Evolutionary conservation across 2,797 vertebrate species (phyloP).

Genomic region (Leptatherina wallacei): DNA sequence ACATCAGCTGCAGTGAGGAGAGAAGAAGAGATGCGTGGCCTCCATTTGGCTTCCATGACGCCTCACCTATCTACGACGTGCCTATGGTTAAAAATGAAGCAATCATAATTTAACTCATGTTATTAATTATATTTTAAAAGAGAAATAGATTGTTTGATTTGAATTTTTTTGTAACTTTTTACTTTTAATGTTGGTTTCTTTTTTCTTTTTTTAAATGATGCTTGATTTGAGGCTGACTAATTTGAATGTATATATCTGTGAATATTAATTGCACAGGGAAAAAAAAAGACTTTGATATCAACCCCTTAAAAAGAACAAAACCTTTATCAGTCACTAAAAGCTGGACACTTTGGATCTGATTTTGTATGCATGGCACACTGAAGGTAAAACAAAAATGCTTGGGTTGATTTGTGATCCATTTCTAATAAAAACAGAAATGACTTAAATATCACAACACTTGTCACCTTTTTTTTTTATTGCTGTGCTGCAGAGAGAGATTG

Average conservation of each 20-base stretch:
- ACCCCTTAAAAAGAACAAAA: conserved; percentile 51
- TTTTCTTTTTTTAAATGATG: conserved; percentile 56
- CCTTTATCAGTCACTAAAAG: conserved; percentile 73
- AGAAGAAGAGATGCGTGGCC: conserved; percentile 56
- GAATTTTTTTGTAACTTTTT: conserved; percentile 79
- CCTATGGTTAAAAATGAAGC: conserved; percentile 85
- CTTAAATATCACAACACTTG: conserved; percentile 28
- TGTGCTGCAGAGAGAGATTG: conserved; percentile 10
- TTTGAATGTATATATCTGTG: conserved; percentile 87
- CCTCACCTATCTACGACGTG: conserved; percentile 84
- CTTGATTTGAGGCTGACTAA: conserved; percentile 78
- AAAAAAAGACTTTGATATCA: conserved; percentile 52
- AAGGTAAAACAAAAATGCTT: conserved; percentile 59
- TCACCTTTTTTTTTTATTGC: conserved; percentile 25
- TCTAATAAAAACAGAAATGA: conserved; percentile 83
- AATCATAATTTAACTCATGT: conserved; percentile 85
- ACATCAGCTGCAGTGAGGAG: conserved; percentile 65
- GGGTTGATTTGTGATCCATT: conserved; percentile 79
- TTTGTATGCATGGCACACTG: conserved; percentile 83
- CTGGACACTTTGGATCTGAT: conserved; percentile 75
- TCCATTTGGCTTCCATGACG: conserved; percentile 63
- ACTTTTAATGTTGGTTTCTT: conserved; percentile 72
- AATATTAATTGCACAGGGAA: conserved; percentile 83
- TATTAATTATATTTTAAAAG: conserved; percentile 83
- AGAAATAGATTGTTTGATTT: conserved; percentile 79